Evolutionary conservation across 2,113 vertebrate species (phyloP), one percentile per base, ranked within the genome.

Genomic region (Nicator chloris): DNA sequence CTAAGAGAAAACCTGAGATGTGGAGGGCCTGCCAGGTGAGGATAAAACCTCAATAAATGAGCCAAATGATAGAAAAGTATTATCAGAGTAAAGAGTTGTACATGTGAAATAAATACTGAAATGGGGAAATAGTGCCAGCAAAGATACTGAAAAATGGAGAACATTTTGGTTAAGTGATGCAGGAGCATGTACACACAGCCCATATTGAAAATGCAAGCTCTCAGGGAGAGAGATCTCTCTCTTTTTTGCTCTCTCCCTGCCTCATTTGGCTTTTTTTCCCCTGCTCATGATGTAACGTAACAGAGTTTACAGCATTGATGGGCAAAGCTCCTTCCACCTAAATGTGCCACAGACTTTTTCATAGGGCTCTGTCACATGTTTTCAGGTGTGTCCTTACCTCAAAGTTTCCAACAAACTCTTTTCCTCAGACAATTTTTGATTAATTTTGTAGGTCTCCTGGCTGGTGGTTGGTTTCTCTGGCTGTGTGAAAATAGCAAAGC

Each of bases 31-130:
- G 30, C 72, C 56, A 82, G 87, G 72, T 7, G 1, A 81, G 81
- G 50, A 80, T 40, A 54, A 78, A 94, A 73, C 69, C 79, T 77
- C 69, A n/a, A 22, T 27, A 93, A 95, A 85, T 2, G 10, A 92
- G 79, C 72, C 61, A 92, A 91, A 90, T 93, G 56, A 93, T 11
- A 69, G 72, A 77, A 63, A 83, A 96, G 80, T 44, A 73, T 82
- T 86, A 78, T 76, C 47, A 45, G 49, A 90, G 49, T 85, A 82
- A 86, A 95, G 68, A 93, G 65, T n/a, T 77, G 44, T 78, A 68
- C 27, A 22, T 68, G 61, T 0, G 35, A 90, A 78, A 70, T 86
- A 91, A 82, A 77, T 77, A 92, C 61, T 11, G 6, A 96, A 86
- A 92, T 81, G 85, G 71, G 80, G 83, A 96, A 96, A 95, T 69